Evolutionary conservation across 2,888 invertebrate genomes (phyloP), one percentile per base, ranked within the genome.

Genomic region (Pharmacophagus antenor): DNA sequence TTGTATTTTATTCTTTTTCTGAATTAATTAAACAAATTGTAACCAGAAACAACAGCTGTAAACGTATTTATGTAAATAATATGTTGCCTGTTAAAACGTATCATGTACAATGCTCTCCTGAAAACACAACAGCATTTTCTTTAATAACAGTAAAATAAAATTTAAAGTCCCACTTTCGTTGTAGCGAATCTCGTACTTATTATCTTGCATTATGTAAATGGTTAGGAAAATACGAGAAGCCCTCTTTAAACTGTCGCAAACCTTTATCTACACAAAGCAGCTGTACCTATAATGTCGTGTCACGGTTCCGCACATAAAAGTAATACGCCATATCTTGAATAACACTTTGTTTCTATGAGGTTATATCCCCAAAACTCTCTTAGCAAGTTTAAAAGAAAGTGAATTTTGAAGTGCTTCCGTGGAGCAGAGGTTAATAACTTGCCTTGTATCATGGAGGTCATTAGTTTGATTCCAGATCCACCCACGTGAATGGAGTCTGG

Each of bases 251-350:
- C 72, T 76, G 72, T 67, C 75, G 76, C 79, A 78, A 80, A 79
- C 77, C 78, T 82, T 86, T 87, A 87, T 87, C 86, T 77, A 71
- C 71, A 66, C 69, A 66, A 69, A 70, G 70, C 85, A 85, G 85
- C 76, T 79, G 73, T 73, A 76, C 75, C 74, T 71, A 64, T 66
- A 64, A 62, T 61, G 63, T 42, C 44, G 42, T 61, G 56, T 53
- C 21, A 22, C 22, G 8, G 27, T 55, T 41, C 25, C 25, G 23
- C 17, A 56, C 52, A 61, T 52, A 56, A 56, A 25, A 61, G 52
- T 53, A 53, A 52, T 23, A 53, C 7, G 6, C 18, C 27, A 20
- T 31, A 52, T n/a, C 56, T 51, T 50, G 10, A 50, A 56, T 41
- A 56, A 46, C 41, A 55, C 37, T 17, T 52, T 60, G 20, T 37